A percentile compares a stretch with the other conserved stretches of the same genome.
Evolutionary conservation across 2,113 vertebrate species (phyloP).

Genomic region (Orcinus orca): DNA sequence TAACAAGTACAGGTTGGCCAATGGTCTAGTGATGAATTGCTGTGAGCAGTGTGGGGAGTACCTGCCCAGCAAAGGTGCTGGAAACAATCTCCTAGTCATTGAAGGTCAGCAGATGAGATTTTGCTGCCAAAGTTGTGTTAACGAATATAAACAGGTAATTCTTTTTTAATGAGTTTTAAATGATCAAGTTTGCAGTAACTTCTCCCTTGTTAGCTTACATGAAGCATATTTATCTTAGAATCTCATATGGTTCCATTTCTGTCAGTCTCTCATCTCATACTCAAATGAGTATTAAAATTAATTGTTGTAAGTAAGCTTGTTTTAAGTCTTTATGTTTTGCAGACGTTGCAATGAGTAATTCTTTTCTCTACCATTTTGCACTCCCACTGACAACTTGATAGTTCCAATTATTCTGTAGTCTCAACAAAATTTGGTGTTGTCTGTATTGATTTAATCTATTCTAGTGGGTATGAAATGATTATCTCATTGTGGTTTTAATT

Average conservation of each 20-base stretch:
- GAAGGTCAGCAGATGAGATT: conserved; percentile 96
- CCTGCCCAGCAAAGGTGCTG: conserved; percentile 91
- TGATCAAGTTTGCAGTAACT: neutral
- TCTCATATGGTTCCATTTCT: conserved; percentile 2
- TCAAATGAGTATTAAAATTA: conserved; percentile 14
- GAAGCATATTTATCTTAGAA: conserved; percentile 2
- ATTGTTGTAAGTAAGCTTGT: neutral
- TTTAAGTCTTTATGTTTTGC: neutral
- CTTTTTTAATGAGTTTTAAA: neutral
- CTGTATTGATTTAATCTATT: neutral
- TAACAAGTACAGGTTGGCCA: conserved; percentile 96
- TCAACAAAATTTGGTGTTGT: neutral
- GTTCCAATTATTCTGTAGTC: neutral
- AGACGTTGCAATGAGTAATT: neutral
- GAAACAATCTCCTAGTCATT: conserved; percentile 90
- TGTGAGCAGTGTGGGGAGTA: conserved; percentile 98
- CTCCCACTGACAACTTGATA: neutral
- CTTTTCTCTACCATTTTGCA: neutral
- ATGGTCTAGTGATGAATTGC: conserved; percentile 98
- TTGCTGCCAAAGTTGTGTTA: conserved; percentile 95
- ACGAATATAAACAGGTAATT: conserved; percentile 95
- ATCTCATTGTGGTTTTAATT: neutral
- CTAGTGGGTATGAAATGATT: neutral
- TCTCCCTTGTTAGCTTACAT: neutral
- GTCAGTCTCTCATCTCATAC: neutral